Conservation (phyloP, 2,888 invertebrate species). For the Tachina fera region DNA sequence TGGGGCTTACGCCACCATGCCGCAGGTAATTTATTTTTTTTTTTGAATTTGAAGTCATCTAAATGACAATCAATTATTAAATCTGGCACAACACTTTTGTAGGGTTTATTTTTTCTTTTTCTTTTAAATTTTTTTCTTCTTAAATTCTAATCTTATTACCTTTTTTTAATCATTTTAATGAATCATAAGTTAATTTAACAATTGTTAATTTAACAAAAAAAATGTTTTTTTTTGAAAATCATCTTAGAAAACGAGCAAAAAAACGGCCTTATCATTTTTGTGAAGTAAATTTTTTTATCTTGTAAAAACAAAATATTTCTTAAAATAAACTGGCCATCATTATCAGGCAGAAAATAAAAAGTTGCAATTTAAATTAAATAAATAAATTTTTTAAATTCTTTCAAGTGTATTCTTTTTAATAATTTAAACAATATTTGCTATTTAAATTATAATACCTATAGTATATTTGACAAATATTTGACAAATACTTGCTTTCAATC, state of each 20-base stretch:
- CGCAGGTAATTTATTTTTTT: no score
- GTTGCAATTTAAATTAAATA: neutral
- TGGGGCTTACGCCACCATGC: no score
- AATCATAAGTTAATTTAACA: neutral
- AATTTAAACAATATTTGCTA: neutral
- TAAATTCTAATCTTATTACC: neutral
- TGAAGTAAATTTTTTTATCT: neutral
- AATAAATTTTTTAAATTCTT: neutral
- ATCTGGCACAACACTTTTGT: no score
- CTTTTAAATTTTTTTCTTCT: neutral
- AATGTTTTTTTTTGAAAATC: neutral
- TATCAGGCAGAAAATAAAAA: neutral
- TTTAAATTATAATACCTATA: neutral
- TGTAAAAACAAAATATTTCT: neutral
- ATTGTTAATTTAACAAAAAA: neutral
- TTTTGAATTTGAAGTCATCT: no score
- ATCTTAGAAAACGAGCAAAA: neutral
- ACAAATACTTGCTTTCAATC: neutral
- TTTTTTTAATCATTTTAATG: neutral
- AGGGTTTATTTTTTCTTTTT: neutral
- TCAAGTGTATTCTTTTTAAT: slow-evolving; percentile 2
- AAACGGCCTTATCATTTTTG: neutral
- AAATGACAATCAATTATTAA: no score
- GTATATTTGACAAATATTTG: neutral
- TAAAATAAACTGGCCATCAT: neutral